phyloP scores from a whole-genome alignment of 2,888 invertebrate species.

The Stenurella melanura region DNA sequence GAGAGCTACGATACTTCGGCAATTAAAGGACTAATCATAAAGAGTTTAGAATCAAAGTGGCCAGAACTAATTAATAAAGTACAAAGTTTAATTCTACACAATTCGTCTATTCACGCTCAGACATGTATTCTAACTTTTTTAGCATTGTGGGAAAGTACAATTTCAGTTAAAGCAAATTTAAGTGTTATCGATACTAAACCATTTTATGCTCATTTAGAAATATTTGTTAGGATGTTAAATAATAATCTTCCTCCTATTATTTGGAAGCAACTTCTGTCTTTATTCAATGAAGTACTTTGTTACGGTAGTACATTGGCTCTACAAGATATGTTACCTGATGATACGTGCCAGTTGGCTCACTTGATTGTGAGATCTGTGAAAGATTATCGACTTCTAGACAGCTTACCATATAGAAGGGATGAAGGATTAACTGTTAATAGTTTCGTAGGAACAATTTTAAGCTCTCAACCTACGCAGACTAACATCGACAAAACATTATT shows the following conservation, averaged over 20 bases:
- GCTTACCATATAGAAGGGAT: constrained; percentile 69
- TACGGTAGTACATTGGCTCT: constrained; percentile 93
- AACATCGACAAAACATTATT: constrained; percentile 85
- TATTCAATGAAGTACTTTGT: constrained; percentile 93
- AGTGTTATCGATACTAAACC: constrained; percentile 92
- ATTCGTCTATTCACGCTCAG: constrained; percentile 79
- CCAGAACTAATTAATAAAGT: constrained; percentile 85
- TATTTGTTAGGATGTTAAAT: constrained; percentile 82
- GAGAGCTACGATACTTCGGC: constrained; percentile 91
- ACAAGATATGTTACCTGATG: constrained; percentile 91
- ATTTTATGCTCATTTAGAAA: constrained; percentile 89
- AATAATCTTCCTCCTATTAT: constrained; percentile 86
- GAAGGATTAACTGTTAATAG: constrained; percentile 71
- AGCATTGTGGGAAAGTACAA: constrained; percentile 91
- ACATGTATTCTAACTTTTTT: constrained; percentile 88
- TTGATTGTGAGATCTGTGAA: constrained; percentile 90
- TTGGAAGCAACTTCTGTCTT: constrained; percentile 88
- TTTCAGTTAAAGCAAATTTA: constrained; percentile 92
- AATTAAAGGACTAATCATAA: constrained; percentile 90
- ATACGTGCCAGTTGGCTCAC: constrained; percentile 90
- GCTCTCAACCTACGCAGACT: constrained; percentile 65
- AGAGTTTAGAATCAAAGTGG: constrained; percentile 90
- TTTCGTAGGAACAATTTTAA: constrained; percentile 71
- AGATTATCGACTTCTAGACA: constrained; percentile 84
- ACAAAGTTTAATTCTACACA: constrained; percentile 77